phyloP scores from a whole-genome alignment of 2,797 vertebrate species.

The Phrynocephalus guinanensis region DNA sequence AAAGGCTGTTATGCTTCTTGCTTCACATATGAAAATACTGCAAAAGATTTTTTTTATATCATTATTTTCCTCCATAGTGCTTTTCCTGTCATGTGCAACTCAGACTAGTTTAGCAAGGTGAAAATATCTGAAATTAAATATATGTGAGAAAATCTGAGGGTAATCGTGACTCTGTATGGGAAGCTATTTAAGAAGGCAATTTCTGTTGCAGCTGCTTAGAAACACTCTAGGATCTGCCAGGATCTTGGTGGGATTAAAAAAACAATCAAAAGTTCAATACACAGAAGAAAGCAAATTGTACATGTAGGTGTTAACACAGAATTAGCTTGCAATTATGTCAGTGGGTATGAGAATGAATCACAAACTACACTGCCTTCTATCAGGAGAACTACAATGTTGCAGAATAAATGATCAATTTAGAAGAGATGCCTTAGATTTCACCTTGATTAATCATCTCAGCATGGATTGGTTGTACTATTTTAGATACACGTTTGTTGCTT shows the following conservation, averaged over 20 bases:
- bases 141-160: conserved; percentile 4
- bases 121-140: conserved; percentile 30
- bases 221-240: conserved; percentile 41
- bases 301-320: conserved; percentile 61
- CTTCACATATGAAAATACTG: neutral
- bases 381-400: conserved; percentile 44
- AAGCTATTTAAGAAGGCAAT: conserved; percentile 38
- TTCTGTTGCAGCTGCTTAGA: conserved; percentile 52
- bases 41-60: neutral
- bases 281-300: conserved; percentile 59
- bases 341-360: conserved; percentile 66
- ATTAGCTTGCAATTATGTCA: conserved; percentile 61
- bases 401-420: conserved; percentile 57
- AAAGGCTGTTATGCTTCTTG: neutral
- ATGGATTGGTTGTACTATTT: conserved; percentile 57
- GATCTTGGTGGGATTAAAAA: conserved; percentile 37
- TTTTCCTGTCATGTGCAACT: neutral
- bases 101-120: conserved; percentile 10
- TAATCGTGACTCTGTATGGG: neutral
- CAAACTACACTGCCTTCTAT: conserved; percentile 48
- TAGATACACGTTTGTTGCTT: conserved; percentile 58
- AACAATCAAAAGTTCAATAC: conserved; percentile 53
- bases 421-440: conserved; percentile 55
- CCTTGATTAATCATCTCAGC: conserved; percentile 62
- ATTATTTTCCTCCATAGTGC: neutral